Base-by-base conservation (phyloP, 2,888 invertebrate species). In the Actias luna region DNA sequence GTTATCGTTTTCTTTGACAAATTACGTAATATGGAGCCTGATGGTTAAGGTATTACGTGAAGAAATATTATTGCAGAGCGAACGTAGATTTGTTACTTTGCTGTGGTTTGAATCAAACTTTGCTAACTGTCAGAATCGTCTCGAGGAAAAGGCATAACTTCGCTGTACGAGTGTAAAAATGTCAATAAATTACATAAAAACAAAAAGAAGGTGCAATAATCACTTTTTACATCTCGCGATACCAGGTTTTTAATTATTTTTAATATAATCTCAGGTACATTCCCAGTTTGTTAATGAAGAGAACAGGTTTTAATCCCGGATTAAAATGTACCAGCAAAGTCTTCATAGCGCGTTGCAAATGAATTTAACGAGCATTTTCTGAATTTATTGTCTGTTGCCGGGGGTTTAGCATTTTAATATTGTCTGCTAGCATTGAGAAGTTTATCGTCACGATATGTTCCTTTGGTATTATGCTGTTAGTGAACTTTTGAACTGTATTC, bases 321-420 rank as follows among this genome's bases (percentile, higher is more conserved):
- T 78, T 74, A 77, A 73, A 78, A 76, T 79, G 78, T 82, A 78
- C 75, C 77, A 68, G 74, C 73, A 73, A 71, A 69, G 77, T 77
- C 72, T 78, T 75, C 77, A 77, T 71, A 69, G 59, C 60, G 74
- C 69, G 70, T 69, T 63, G 67, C 64, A 65, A 79, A 78, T 75
- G 70, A 71, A 76, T 80, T 78, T 80, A 78, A 82, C 76, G 71
- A 78, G 76, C 65, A 67, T 77, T 78, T 67, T 67, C 66, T 66
- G 67, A 73, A 82, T 77, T 78, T 73, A 77, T 69, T 78, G 67
- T 69, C 65, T 61, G 59, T 60, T 57, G 27, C 33, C 36, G 39
- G 29, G 52, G 59, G 63, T 39, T 55, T 59, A 63, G 63, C 59
- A 59, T 59, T 63, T 63, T 59, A 63, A 63, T 63, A 59, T 42